Base-by-base conservation (phyloP, 2,888 invertebrate genomes). In the Nebria brevicollis region DNA sequence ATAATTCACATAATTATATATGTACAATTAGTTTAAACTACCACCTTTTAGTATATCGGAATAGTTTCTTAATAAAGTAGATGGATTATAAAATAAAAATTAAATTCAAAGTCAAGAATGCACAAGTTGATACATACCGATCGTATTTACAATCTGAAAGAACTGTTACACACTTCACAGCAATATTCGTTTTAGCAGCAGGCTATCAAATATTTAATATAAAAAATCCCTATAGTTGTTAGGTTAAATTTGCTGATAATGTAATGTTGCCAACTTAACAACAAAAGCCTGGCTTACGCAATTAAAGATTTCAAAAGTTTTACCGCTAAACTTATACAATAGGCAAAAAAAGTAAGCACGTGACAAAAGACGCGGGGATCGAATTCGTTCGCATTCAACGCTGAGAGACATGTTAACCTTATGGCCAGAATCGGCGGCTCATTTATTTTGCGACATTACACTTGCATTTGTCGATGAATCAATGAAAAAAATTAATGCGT, bases 131-230 rank as follows among this genome's bases (percentile, higher is more conserved):
- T 77, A 81, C 81, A 72, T 81, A 81, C 81, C 81, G 72, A 42
- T 72, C 81, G 81, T 81, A 65, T 81, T 81, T 77, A 81, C 77
- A 77, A 77, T 77, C 81, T 73, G 77, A 81, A 81, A 81, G 81
- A 81, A 77, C 73, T 81, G 77, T 42, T 77, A 11, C 13, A 43
- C 76, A 81, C 81, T 66, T 66, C 66, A 76, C 41, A 6, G n/a
- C 43, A 64, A 15, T 64, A 10, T 41, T 20, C 15, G 54, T 54
- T 54, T 13, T 2, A 54, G 13, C 4, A 11, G 13, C 54, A 54
- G 2, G 54, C 11, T 54, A 54, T 2, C 54, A 54, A 54, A 54
- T 13, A 34, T 13, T 1, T 54, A 8, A 11, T 6, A 54, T 6
- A 7, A 54, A 54, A 54, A 11, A 54, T 54, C 54, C 54, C 54